Base-by-base conservation (phyloP, 2,888 invertebrate species). In the Atethmia centrago region DNA sequence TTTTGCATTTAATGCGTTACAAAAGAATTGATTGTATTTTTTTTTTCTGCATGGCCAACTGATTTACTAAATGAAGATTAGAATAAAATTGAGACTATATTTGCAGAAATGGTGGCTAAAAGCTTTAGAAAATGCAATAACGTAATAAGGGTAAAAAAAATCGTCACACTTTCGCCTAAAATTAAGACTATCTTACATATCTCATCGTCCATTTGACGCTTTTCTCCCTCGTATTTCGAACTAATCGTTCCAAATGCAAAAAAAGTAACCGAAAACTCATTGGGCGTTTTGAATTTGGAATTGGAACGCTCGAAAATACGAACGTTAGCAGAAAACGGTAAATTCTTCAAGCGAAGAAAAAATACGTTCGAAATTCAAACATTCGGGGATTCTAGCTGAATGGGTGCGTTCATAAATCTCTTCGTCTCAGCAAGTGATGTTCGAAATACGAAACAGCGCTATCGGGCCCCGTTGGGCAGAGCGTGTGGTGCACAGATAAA, bases 401-500 rank as follows among this genome's bases (percentile, higher is more conserved):
- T 92, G 94, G 93, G 92, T 92, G 89, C 92, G 93, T 91, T 92
- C 91, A 95, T 95, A 95, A 95, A 95, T 95, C 95, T 95, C 93
- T 85, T 88, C 92, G 92, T 94, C 95, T 94, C 94, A 95, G 92
- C 95, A 86, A 94, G 95, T 94, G 95, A 95, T 95, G 93, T 88
- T 92, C 90, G 92, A 92, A 92, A 93, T 94, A 92, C 93, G 94
- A 94, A 93, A 95, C 91, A 92, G 91, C 92, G 93, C 92, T 94
- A 93, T 93, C 92, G 92, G 88, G 87, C 87, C 88, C 89, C 87
- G 90, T 88, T 91, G 92, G 93, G 90, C 93, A 91, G 92, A 92
- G 94, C 94, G 95, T 95, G 95, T 90, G 94, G 93, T 92, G 94
- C 93, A 90, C 94, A 95, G 96, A 96, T 96, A 96, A 96, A 95